Conservation (phyloP, 2,113 vertebrate genomes). For the Asarcornis scutulata region DNA sequence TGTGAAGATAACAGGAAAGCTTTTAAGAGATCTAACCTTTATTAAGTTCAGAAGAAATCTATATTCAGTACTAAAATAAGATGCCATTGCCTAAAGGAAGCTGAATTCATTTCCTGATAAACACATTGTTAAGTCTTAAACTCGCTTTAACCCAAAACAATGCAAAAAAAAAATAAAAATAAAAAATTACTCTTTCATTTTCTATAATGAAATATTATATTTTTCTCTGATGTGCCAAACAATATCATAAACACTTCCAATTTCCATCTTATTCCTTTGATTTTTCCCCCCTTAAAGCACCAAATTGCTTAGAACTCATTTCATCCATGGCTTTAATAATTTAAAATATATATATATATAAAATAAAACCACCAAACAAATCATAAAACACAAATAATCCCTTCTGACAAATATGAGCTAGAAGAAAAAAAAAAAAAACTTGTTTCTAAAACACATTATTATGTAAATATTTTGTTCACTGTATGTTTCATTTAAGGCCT, state of each 20-base stretch:
- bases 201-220: not conserved
- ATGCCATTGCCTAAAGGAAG: not conserved
- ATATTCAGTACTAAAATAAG: not conserved
- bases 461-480: conserved; percentile 15
- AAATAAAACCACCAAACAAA: conserved; percentile 18
- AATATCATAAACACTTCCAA: not conserved
- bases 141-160: conserved; percentile 8
- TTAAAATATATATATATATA: not conserved
- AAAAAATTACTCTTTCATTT: not conserved
- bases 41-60: conserved; percentile 47
- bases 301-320: not conserved
- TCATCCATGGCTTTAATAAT: conserved; percentile 39
- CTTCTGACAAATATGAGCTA: not conserved
- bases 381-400: not conserved
- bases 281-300: not conserved
- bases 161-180: not conserved
- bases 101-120: conserved; percentile 2
- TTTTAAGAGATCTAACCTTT: conserved; percentile 82
- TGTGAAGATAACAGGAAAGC: conserved; percentile 80
- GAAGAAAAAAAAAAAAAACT: not conserved
- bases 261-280: conserved; percentile 26
- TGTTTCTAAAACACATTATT: not conserved
- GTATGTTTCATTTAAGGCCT: conserved; percentile 16
- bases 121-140: not conserved
- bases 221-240: too few relatives aligned